These are phyloP conservation scores for Nephrocerus scutellatus DNA, from an alignment of 2,888 invertebrate genomes.

Conservation along the genomic window DNA sequence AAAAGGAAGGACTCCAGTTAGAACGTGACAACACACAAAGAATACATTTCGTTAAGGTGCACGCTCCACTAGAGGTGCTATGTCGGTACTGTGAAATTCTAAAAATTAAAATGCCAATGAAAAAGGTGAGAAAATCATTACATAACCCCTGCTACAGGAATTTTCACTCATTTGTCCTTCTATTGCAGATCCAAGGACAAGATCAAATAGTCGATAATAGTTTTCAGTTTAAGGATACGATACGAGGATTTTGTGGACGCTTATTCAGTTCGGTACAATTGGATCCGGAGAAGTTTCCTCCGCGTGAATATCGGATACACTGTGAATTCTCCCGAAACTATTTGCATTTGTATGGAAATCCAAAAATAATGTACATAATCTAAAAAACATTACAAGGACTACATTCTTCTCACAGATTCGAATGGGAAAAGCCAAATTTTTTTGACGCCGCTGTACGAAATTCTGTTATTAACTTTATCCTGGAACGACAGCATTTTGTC, in stretches of 20 bases:
- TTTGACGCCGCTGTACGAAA: slow-evolving; percentile 61
- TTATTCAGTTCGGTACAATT: slow-evolving; percentile 54
- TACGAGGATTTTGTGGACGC: slow-evolving; percentile 48
- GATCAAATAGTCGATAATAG: slow-evolving; percentile 41
- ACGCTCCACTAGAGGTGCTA: slow-evolving; percentile 64
- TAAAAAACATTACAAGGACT: too few relatives aligned
- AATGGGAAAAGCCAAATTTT: slow-evolving; percentile 58
- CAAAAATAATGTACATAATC: too few relatives aligned
- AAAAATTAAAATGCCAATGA: slow-evolving; percentile 70
- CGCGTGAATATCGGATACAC: slow-evolving; percentile 56
- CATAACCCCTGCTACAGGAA: neutral
- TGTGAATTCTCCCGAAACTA: slow-evolving; percentile 65
- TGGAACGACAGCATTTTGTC: slow-evolving; percentile 62
- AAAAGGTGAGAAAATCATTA: slow-evolving; percentile 59
- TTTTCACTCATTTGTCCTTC: slow-evolving; percentile 12
- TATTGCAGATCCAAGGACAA: slow-evolving; percentile 45
- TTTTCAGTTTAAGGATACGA: slow-evolving; percentile 46
- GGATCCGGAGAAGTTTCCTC: slow-evolving; percentile 57
- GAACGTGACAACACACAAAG: slow-evolving; percentile 58
- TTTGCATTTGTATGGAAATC: slow-evolving; percentile 59
- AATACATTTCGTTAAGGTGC: slow-evolving; percentile 64
- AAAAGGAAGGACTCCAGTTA: slow-evolving; percentile 55
- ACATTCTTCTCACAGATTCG: slow-evolving; percentile 51
- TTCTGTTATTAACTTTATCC: slow-evolving; percentile 66
- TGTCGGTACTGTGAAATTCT: slow-evolving; percentile 68